Percentiles rank a stretch among this genome's conserved stretches.
These are phyloP conservation scores for Leptinotarsa haldemani DNA, from an alignment of 2,888 invertebrate genomes.

Conservation along the genomic window DNA sequence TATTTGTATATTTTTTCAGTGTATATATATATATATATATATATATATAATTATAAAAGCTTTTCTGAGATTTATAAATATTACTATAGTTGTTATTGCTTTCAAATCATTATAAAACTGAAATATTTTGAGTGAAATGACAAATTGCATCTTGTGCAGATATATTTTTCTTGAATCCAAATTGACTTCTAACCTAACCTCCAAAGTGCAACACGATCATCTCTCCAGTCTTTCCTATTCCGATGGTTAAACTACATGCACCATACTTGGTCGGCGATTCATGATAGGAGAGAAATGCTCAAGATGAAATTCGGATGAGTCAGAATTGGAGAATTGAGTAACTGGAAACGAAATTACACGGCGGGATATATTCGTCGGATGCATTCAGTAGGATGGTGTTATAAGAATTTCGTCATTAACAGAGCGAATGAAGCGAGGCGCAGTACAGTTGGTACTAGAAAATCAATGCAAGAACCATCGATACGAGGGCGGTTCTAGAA, in stretches of 20 bases:
- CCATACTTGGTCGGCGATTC: conserved; percentile 7
- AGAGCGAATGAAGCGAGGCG: background rate
- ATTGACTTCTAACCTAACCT: no score
- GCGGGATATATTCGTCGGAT: background rate
- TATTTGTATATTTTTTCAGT: no score
- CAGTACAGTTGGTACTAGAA: background rate
- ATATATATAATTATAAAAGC: no score
- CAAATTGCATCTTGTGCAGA: no score
- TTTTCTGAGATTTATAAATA: no score
- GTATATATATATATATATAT: no score
- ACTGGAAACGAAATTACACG: conserved; percentile 14
- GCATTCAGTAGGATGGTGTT: conserved; percentile 11
- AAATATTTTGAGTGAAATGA: no score
- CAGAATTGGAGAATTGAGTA: conserved; percentile 5
- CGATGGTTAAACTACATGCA: conserved; percentile 7
- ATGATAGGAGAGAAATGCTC: conserved; percentile 1
- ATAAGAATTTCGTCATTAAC: background rate
- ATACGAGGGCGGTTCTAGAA: no score
- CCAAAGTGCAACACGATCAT: background rate
- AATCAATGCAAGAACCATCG: background rate
- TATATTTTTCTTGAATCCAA: no score
- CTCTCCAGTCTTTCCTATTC: background rate
- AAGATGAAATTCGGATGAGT: conserved; percentile 3
- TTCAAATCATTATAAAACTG: no score
- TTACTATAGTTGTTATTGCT: no score